Evolutionary conservation across 1,140 invertebrate genomes (phyloP), one percentile per base, ranked within the genome.

Genomic region (Drosophila littoralis): DNA sequence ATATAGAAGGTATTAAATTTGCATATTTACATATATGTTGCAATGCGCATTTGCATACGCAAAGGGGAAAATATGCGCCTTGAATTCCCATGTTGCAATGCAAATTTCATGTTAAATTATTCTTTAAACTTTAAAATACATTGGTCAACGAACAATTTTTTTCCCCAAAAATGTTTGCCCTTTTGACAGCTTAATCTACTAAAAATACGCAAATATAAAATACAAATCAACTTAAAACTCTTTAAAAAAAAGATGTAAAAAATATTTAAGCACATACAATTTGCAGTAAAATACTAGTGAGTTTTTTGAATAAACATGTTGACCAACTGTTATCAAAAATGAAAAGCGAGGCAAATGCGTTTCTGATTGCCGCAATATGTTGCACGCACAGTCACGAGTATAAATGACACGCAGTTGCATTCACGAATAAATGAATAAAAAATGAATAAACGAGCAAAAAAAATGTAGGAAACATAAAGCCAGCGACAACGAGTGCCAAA

Each of bases 401-500:
- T 38, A 32, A 66, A 51, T 59, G 55, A 46, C 55, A 68, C 42
- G 40, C 48, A 60, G 55, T 36, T 68, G 64, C 64, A 73, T 17
- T 74, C 57, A 68, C 63, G 57, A 61, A 74, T 69, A 74, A 36
- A 66, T 55, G 40, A 51, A 55, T 60, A 60, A 48, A n/a, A 38
- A 40, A 43, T 17, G 13, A 40, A n/a, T 5, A 42, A 58, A 52
- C 9, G 17, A 12, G 12, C 13, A n/a, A 51, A 43, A 35, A 45
- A 13, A 43, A 28, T 13, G 40, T 40, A 8, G 2, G 9, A 35
- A 32, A 33, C 9, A 51, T 13, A 45, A 15, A 45, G 28, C 15
- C 22, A 45, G 28, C 38, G n/a, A n/a, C 4, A 36, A 51, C 22
- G n/a, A 28, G 7, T 12, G 36, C 12, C 32, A 36, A 72, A 71